Evolutionary conservation across 2,888 invertebrate species (phyloP), one percentile per base, ranked within the genome.

Genomic region (Linnaemya tessellans): DNA sequence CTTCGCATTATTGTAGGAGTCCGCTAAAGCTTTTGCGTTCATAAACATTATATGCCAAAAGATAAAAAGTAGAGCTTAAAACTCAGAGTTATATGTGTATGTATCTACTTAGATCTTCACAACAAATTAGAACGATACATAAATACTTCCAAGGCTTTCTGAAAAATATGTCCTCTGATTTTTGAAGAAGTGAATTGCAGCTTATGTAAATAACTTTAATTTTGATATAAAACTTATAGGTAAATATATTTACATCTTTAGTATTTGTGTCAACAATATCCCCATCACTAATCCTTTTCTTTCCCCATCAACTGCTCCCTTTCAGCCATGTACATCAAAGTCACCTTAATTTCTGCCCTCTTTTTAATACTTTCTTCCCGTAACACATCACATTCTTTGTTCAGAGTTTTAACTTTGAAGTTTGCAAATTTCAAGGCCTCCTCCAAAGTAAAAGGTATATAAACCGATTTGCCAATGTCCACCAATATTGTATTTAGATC

Each of bases 271-370:
- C n/a, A 4, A n/a, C 3, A 0, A 30, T 5, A 43, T 22, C 25
- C 25, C 10, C 11, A 41, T 0, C 15, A 10, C 25, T 51, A 60
- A 8, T 60, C 51, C 30, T 65, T 65, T 35, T 54, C 58, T 8
- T 54, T 49, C 8, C 30, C 38, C 43, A 79, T 10, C 13, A 91
- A 78, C 18, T 90, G 88, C 8, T 95, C 94, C 20, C 95, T 90
- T 88, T 96, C 95, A 43, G 93, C 93, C 25, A 97, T 94, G 54
- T 95, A 95, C 90, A 96, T 93, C 22, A 97, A 92, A 87, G 96
- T 95, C 82, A 97, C 91, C 91, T 97, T 97, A 67, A 97, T 97
- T 89, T 96, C 95, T 0, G 96, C 95, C 88, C 96, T 96, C 0
- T 96, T 96, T 87, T 94, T 94, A 0, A 95, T 94, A 86, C 96